A percentile compares a stretch with the other conserved stretches of the same genome.
phyloP scores from a whole-genome alignment of 2,888 invertebrate species.

The Onchidella celtica region DNA sequence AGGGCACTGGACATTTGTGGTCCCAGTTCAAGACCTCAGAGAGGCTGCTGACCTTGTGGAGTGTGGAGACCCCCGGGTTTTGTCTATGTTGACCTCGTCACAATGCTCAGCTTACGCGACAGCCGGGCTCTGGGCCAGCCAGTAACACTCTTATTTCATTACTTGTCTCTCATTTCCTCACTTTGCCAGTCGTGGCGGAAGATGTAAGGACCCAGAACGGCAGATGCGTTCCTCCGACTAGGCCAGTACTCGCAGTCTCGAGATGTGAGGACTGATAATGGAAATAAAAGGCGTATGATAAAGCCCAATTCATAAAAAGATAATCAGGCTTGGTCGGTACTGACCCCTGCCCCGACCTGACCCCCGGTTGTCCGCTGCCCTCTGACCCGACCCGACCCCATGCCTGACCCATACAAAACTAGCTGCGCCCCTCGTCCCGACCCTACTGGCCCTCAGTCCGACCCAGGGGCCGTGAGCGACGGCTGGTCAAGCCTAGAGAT shows the following conservation, averaged over 20 bases:
- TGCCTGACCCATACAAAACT: constrained; percentile 49
- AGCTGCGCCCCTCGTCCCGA: constrained; percentile 7
- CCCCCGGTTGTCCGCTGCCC: constrained; percentile 46
- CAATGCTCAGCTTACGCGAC: constrained; percentile 40
- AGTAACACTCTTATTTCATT: constrained; percentile 44
- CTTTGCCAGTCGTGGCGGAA: not conserved
- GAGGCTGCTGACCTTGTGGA: constrained; percentile 21
- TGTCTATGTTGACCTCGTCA: constrained; percentile 42
- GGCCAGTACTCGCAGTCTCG: not conserved
- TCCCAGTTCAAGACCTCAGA: not conserved
- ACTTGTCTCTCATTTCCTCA: constrained; percentile 45
- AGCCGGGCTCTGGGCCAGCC: constrained; percentile 24
- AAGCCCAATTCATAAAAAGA: constrained; percentile 49
- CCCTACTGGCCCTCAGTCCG: constrained; percentile 13
- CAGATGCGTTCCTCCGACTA: constrained; percentile 37
- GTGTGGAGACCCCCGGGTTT: constrained; percentile 27
- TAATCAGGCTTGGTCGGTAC: constrained; percentile 40
- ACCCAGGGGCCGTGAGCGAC: constrained; percentile 11
- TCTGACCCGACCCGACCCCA: constrained; percentile 48
- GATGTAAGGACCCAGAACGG: not conserved
- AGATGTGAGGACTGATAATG: constrained; percentile 40
- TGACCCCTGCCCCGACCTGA: constrained; percentile 43
- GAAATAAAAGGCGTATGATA: constrained; percentile 37
- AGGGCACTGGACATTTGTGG: constrained; percentile 41
- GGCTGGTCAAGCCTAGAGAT: not conserved